A percentile compares a stretch with the other conserved stretches of the same genome.
These are phyloP conservation scores for Drosophila maculinotata DNA, from an alignment of 2,888 invertebrate species.

Conservation along the genomic window DNA sequence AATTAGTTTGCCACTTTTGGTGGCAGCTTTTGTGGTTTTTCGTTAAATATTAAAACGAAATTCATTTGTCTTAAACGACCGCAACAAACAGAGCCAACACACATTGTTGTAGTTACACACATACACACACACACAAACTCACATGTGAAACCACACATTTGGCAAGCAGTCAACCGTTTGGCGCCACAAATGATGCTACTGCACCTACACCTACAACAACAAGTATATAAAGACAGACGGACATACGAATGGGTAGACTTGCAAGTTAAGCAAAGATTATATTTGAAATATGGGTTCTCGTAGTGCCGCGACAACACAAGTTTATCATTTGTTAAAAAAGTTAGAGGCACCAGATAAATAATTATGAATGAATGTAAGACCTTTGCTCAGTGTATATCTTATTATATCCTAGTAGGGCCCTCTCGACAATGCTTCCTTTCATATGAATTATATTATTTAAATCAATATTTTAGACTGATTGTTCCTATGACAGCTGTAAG, in stretches of 20 bases:
- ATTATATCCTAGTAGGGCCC: too few relatives aligned
- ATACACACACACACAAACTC: background rate
- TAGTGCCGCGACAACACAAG: too few relatives aligned
- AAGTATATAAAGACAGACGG: constrained; percentile 1
- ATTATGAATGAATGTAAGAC: too few relatives aligned
- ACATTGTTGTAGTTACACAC: background rate
- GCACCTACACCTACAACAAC: constrained; percentile 11
- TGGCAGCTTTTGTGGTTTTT: constrained; percentile 55
- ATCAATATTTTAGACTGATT: too few relatives aligned
- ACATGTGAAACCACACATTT: constrained; percentile 43
- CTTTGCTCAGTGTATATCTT: too few relatives aligned
- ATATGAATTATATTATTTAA: too few relatives aligned
- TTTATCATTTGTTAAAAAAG: too few relatives aligned
- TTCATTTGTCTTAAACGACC: constrained; percentile 70
- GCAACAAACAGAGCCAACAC: constrained; percentile 26
- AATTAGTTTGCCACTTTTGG: constrained; percentile 70
- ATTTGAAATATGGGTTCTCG: too few relatives aligned
- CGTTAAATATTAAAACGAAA: constrained; percentile 66
- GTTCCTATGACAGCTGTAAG: too few relatives aligned
- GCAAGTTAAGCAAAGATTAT: constrained; percentile 39
- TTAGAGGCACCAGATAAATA: too few relatives aligned
- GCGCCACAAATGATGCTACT: constrained; percentile 42
- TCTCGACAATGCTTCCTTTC: too few relatives aligned
- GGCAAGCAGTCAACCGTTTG: constrained; percentile 30
- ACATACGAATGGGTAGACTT: constrained; percentile 3